Evolutionary conservation across 2,888 invertebrate genomes (phyloP).

Genomic region (Alloplasta piceator): DNA sequence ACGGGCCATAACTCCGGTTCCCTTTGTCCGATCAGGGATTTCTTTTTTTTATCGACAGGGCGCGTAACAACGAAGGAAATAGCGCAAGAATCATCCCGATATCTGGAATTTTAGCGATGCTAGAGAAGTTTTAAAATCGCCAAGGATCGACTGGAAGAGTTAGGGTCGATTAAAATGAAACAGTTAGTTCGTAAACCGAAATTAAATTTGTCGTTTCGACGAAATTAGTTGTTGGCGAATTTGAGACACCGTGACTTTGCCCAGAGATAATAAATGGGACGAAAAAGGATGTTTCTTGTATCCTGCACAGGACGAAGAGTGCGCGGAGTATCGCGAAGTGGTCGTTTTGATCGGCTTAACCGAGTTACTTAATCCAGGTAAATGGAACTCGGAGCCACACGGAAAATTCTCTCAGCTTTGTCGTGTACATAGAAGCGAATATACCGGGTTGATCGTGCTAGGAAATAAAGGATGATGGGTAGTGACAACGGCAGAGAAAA

Average conservation of each 20-base stretch:
- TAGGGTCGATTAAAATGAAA: no score
- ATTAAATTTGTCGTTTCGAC: no score
- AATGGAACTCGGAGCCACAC: slow-evolving; percentile 27
- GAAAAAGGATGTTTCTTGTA: slow-evolving; percentile 3
- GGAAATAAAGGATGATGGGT: slow-evolving; percentile 14
- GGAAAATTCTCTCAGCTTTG: slow-evolving; percentile 58
- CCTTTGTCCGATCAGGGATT: no score
- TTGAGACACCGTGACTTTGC: not conserved
- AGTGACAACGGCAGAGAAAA: slow-evolving; percentile 6
- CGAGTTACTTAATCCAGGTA: slow-evolving; percentile 46
- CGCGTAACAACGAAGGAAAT: no score
- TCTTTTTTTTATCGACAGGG: no score
- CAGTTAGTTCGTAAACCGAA: no score
- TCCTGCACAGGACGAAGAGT: slow-evolving; percentile 19
- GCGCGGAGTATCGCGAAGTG: slow-evolving; percentile 22
- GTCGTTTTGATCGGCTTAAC: slow-evolving; percentile 57
- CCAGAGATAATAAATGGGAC: not conserved
- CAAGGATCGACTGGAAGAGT: no score
- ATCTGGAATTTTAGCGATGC: no score
- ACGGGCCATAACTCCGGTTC: no score
- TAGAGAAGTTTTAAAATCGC: no score
- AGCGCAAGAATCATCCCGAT: no score
- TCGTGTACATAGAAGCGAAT: slow-evolving; percentile 38
- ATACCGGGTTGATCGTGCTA: slow-evolving; percentile 35
- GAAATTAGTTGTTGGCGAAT: not conserved